Percentiles rank a stretch among this genome's conserved stretches.
Conservation (phyloP, 2,113 vertebrate genomes). For the Climacteris rufus region DNA sequence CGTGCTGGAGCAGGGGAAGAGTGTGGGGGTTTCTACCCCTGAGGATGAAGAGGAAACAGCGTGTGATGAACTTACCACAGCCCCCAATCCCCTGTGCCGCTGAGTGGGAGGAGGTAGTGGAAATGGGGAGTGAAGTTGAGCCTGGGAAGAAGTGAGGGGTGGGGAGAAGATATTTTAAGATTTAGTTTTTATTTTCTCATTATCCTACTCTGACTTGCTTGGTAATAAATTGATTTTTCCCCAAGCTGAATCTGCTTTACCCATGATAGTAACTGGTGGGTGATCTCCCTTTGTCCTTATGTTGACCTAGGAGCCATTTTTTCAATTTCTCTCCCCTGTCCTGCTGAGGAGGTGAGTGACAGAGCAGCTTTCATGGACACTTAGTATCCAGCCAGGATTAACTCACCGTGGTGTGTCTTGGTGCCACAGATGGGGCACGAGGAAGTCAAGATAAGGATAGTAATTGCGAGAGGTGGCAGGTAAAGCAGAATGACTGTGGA, state of each 20-base stretch:
- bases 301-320: background rate
- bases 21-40: background rate
- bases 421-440: background rate
- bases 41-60: background rate
- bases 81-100: background rate
- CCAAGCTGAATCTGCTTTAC: background rate
- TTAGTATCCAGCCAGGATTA: background rate
- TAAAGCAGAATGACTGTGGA: background rate
- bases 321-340: background rate
- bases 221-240: background rate
- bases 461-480: background rate
- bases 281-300: background rate
- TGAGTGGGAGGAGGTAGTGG: background rate
- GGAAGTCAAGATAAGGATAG: background rate
- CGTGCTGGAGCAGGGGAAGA: background rate
- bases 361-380: background rate
- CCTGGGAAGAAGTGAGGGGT: background rate
- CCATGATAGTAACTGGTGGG: fast-evolving
- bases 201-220: background rate
- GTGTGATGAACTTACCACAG: background rate
- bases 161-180: background rate
- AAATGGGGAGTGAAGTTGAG: background rate
- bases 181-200: background rate
- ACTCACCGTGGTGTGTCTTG: background rate
- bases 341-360: background rate